Evolutionary conservation across 1,140 invertebrate genomes (phyloP).

Genomic region (Drosophila parvula): DNA sequence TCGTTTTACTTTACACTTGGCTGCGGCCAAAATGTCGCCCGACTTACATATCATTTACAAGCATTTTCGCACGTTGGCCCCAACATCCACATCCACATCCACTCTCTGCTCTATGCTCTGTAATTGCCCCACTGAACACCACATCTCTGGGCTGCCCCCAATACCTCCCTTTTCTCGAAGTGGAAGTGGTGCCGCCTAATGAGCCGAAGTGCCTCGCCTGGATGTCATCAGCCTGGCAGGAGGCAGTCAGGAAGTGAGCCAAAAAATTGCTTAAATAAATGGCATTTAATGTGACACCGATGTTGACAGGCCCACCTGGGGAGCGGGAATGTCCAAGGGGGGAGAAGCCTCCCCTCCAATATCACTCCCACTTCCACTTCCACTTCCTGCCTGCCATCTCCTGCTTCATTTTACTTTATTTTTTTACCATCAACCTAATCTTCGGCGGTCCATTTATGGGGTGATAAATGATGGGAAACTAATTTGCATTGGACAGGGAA

Average conservation of each 20-base stretch:
- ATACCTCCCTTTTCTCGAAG: background rate
- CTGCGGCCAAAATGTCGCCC: constrained; percentile 70
- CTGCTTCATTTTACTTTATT: background rate
- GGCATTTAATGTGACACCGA: constrained; percentile 77
- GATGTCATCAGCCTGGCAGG: constrained; percentile 70
- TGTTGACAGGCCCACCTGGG: constrained; percentile 38
- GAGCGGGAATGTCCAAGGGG: constrained; percentile 4
- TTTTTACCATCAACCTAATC: background rate
- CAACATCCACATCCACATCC: constrained; percentile 49
- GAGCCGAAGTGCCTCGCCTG: constrained; percentile 80
- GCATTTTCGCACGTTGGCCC: constrained; percentile 72
- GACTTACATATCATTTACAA: constrained; percentile 57
- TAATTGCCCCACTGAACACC: constrained; percentile 60
- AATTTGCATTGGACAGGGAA: background rate
- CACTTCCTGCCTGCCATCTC: background rate
- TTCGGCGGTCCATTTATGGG: background rate
- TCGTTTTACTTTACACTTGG: constrained; percentile 68
- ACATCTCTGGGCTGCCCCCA: background rate
- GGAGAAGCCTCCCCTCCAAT: background rate
- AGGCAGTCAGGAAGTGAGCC: constrained; percentile 77
- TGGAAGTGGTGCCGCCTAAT: constrained; percentile 63
- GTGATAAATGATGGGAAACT: constrained; percentile 8
- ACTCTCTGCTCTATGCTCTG: constrained; percentile 59
- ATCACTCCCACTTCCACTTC: background rate
- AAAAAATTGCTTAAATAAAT: constrained; percentile 82